phyloP scores from a whole-genome alignment of 2,113 vertebrate genomes.

The Fregetta grallaria region DNA sequence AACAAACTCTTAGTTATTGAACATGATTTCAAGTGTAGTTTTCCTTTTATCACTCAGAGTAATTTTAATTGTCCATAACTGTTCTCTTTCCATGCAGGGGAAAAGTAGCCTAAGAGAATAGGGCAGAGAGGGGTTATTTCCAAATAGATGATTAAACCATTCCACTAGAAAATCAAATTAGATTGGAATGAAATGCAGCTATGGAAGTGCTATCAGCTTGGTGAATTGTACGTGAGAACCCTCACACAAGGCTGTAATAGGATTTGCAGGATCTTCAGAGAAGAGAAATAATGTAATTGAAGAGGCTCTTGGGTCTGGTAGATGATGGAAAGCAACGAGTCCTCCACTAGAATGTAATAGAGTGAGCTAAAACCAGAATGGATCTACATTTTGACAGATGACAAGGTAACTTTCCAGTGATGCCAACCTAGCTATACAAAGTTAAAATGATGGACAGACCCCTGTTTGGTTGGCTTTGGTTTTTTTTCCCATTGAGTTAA shows the following conservation, averaged over 20 bases:
- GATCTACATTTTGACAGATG: neutral
- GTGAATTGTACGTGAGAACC: neutral
- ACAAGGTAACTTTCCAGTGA: neutral
- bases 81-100: neutral
- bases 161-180: constrained; percentile 6
- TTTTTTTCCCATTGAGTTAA: neutral
- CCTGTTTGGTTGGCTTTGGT: neutral
- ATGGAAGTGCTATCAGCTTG: neutral
- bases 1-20: neutral
- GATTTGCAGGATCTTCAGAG: neutral
- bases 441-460: neutral
- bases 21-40: neutral
- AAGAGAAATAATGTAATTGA: neutral
- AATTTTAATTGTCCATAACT: neutral
- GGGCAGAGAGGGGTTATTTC: neutral
- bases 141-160: neutral
- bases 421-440: neutral
- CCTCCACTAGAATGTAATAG: neutral
- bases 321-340: neutral
- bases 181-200: neutral
- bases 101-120: neutral
- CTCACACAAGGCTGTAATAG: neutral
- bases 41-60: neutral
- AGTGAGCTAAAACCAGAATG: neutral
- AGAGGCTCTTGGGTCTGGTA: neutral